These are phyloP conservation scores for Canis aureus DNA, from an alignment of 2,113 vertebrate genomes.

Conservation along the genomic window DNA sequence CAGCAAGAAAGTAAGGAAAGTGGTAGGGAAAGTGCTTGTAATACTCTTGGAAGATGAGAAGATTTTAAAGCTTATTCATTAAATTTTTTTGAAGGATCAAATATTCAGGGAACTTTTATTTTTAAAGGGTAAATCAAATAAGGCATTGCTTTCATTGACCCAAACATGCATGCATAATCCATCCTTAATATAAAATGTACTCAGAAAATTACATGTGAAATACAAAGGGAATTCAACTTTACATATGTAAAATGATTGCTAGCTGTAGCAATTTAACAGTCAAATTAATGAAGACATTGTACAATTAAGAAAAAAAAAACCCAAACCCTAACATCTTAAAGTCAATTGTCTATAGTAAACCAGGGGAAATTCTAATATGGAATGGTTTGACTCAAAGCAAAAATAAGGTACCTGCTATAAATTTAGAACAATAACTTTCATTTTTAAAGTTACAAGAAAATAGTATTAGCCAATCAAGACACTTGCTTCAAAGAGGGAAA, in stretches of 20 bases:
- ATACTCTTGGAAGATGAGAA: not conserved
- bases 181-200: constrained; percentile 70
- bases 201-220: constrained; percentile 66
- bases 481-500: constrained; percentile 62
- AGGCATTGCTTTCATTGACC: constrained; percentile 63
- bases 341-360: constrained; percentile 67
- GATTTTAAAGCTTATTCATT: constrained; percentile 22
- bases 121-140: constrained; percentile 65
- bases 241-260: constrained; percentile 60
- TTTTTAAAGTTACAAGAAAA: constrained; percentile 82
- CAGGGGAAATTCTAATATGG: not conserved
- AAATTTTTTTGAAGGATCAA: constrained; percentile 64
- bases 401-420: constrained; percentile 69
- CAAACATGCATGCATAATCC: constrained; percentile 77
- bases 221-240: constrained; percentile 75
- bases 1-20: not conserved
- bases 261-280: constrained; percentile 62
- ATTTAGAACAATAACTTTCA: constrained; percentile 55
- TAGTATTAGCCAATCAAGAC: constrained; percentile 61
- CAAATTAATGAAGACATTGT: constrained; percentile 63
- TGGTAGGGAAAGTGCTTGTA: constrained; percentile 19
- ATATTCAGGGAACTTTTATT: constrained; percentile 76
- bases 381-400: constrained; percentile 31
- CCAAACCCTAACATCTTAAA: constrained; percentile 41
- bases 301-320: not conserved